A percentile compares a stretch with the other conserved stretches of the same genome.
Evolutionary conservation across 2,797 vertebrate species (phyloP).

Genomic region (Galago senegalensis): DNA sequence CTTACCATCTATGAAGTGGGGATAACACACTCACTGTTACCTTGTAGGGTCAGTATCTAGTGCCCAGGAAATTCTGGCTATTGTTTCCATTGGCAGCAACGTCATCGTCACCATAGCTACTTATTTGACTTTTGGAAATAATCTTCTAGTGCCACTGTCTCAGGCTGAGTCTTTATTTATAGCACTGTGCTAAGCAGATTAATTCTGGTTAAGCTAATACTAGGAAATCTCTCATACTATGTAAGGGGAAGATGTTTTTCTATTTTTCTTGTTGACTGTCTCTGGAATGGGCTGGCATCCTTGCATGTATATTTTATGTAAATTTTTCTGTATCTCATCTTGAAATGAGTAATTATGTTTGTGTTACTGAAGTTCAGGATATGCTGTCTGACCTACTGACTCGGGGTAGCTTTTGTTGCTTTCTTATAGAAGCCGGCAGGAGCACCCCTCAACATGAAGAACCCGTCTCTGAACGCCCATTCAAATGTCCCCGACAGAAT

Average conservation of each 20-base stretch:
- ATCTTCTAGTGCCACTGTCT: not conserved
- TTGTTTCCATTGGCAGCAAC: not conserved
- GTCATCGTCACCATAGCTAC: not conserved
- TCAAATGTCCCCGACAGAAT: constrained; percentile 50
- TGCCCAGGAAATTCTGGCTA: not conserved
- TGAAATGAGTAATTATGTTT: not conserved
- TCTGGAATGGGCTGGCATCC: not conserved
- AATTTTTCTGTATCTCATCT: constrained; percentile 2
- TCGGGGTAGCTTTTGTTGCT: constrained; percentile 59
- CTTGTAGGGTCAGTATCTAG: fast-evolving
- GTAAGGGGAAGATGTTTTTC: not conserved
- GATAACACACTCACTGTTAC: too few species aligned
- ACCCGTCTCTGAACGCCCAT: constrained; percentile 77
- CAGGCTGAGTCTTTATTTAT: not conserved
- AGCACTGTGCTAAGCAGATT: not conserved
- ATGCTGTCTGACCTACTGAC: not conserved
- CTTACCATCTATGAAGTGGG: not conserved
- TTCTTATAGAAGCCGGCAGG: constrained; percentile 85
- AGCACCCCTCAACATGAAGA: constrained; percentile 84
- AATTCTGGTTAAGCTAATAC: not conserved
- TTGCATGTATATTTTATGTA: not conserved
- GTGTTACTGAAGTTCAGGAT: not conserved
- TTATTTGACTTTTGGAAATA: not conserved
- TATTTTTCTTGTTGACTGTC: not conserved
- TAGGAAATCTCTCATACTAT: not conserved